phyloP scores from a whole-genome alignment of 30 jellyfish, hydroid and myxozoan genomes.

The Euphysa ruthae region DNA sequence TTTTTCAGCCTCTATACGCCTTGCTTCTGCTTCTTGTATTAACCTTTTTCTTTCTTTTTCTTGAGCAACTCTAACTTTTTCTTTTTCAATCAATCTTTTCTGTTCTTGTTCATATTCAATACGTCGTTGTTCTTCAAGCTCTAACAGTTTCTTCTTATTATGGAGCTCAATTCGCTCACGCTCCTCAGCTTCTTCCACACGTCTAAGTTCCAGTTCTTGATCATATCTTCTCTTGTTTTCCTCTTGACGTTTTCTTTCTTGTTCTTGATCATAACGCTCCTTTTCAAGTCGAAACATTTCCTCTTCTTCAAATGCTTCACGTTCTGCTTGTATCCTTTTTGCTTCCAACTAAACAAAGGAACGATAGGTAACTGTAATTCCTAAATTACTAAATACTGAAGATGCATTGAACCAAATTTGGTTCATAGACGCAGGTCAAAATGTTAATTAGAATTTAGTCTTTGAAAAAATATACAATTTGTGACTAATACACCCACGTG shows the following conservation, averaged over 20 bases:
- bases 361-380: too few species aligned
- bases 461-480: too few species aligned
- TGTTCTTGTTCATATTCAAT: neutral
- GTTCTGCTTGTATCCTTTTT: constrained; percentile 5
- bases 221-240: neutral
- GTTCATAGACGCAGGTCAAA: too few species aligned
- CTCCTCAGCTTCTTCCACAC: too few species aligned
- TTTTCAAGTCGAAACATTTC: constrained; percentile 3
- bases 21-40: constrained; percentile 1
- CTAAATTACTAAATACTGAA: too few species aligned
- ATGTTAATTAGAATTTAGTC: too few species aligned
- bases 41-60: constrained; percentile 2
- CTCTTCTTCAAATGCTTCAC: neutral
- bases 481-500: too few species aligned
- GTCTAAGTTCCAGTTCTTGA: constrained; percentile 6
- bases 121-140: constrained; percentile 7
- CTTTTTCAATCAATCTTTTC: neutral
- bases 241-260: constrained; percentile 13
- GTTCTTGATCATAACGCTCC: constrained; percentile 8
- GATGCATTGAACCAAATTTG: too few species aligned
- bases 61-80: neutral
- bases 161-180: constrained; percentile 1
- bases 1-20: neutral
- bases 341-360: too few species aligned
- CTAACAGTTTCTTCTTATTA: constrained; percentile 6